These are phyloP conservation scores for Heliconius hermathena DNA, from an alignment of 1,140 invertebrate species.

Conservation along the genomic window DNA sequence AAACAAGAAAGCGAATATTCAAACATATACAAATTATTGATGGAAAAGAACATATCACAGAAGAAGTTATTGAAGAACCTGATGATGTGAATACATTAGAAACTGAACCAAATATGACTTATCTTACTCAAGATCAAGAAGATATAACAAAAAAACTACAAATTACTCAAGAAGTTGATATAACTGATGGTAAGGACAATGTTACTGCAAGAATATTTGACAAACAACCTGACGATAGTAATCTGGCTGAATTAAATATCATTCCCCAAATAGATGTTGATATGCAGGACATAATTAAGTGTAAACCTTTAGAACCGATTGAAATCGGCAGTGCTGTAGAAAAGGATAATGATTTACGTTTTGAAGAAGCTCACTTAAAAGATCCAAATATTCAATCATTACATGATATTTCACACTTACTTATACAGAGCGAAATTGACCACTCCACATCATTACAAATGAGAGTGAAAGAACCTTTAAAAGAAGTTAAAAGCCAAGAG, in stretches of 20 bases:
- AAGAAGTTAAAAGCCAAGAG: background rate
- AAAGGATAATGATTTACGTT: background rate
- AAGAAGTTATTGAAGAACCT: conserved; percentile 88
- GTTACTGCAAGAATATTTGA: background rate
- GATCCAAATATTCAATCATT: background rate
- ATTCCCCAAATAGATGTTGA: background rate
- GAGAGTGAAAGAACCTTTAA: background rate
- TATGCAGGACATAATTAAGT: background rate
- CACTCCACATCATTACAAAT: background rate
- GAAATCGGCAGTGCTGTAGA: background rate
- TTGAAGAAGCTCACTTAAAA: background rate
- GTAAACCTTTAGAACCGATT: background rate
- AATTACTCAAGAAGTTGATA: too few relatives aligned
- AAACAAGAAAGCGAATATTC: conserved; percentile 86
- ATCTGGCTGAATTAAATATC: background rate
- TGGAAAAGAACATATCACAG: conserved; percentile 88
- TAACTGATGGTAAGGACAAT: background rate
- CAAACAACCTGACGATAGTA: background rate
- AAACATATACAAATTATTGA: conserved; percentile 89
- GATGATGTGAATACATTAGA: conserved; percentile 82
- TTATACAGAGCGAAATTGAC: conserved; percentile 1
- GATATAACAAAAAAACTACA: too few relatives aligned
- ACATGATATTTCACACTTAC: background rate
- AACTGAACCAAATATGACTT: conserved; percentile 48
- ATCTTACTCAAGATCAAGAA: too few relatives aligned